These are phyloP conservation scores for Tachysurus fulvidraco DNA, from an alignment of 2,113 vertebrate species.

Conservation along the genomic window DNA sequence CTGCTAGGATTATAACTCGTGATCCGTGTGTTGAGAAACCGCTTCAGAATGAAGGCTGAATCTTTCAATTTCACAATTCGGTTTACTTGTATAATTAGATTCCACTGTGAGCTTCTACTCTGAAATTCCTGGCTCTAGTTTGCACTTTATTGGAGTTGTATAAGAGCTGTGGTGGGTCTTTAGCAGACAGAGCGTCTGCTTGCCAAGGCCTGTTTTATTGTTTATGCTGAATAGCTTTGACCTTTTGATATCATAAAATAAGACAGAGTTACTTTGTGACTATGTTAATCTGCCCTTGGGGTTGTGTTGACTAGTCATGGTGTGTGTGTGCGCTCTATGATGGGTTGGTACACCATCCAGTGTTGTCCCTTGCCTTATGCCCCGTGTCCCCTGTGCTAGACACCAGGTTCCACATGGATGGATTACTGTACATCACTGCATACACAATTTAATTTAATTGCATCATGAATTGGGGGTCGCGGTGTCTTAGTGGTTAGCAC, in stretches of 20 bases:
- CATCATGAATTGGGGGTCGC: neutral
- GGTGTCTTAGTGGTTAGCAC: too few relatives aligned
- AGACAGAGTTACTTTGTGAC: neutral
- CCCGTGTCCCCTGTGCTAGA: too few relatives aligned
- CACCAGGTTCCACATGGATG: too few relatives aligned
- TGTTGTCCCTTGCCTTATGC: too few relatives aligned
- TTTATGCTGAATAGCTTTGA: neutral
- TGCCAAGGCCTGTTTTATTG: neutral
- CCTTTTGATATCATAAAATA: neutral
- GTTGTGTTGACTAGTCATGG: neutral
- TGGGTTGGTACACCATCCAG: too few relatives aligned
- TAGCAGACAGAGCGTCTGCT: neutral
- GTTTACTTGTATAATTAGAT: neutral
- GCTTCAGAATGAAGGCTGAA: constrained; percentile 8
- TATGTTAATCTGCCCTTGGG: neutral
- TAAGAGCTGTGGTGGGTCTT: neutral
- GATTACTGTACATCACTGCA: neutral
- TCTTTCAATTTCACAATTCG: constrained; percentile 13
- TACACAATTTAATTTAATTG: neutral
- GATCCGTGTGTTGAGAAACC: neutral
- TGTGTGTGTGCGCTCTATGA: neutral
- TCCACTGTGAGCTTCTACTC: neutral
- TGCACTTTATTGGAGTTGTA: neutral
- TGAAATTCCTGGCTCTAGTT: neutral
- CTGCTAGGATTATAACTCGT: constrained; percentile 11